Evolutionary conservation across 2,888 invertebrate species (phyloP), one percentile per base, ranked within the genome.

Genomic region (Diogma glabrata): DNA sequence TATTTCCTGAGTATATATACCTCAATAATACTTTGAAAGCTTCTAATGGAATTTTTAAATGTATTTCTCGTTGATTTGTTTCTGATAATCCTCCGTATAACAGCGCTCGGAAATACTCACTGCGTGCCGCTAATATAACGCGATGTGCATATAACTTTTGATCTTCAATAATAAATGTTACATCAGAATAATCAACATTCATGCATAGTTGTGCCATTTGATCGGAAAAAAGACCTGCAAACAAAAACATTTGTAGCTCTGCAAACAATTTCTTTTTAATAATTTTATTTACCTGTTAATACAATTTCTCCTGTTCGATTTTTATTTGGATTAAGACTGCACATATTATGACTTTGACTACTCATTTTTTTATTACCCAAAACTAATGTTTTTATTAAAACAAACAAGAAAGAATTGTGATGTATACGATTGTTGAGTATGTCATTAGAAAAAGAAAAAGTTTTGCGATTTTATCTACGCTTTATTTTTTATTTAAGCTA

Each of bases 1-100:
- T 78, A 60, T 81, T 81, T 50, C 83, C 96, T 52, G 93, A 93
- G 70, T 99, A 99, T 53, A 97, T 90, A 73, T 99, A 99, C 61
- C 88, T 84, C 2, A 97, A 73, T 0, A 99, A 74, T n/a, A 84
- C 82, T 68, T 89, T 90, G 63, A 93, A 93, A 12, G 91, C 87
- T 53, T 81, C 81, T 47, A 89, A 67, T 2, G 87, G 87, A 16
- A 92, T 92, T 61, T 84, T 81, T 36, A 97, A 69, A 63, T 85
- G 83, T 51, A 97, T 87, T 74, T 92, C 90, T 49, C 78, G 75
- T 75, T 84, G 78, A 54, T 75, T 76, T 0, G 85, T 77, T 66
- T 87, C 87, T 54, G 80, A 77, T 70, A 87, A 75, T n/a, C 86
- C 86, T 8, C 87, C 87, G 70, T 81, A 87, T 1, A 87, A 73